These are phyloP conservation scores for Gambelia wislizenii DNA, from an alignment of 2,797 vertebrate genomes.

Conservation along the genomic window DNA sequence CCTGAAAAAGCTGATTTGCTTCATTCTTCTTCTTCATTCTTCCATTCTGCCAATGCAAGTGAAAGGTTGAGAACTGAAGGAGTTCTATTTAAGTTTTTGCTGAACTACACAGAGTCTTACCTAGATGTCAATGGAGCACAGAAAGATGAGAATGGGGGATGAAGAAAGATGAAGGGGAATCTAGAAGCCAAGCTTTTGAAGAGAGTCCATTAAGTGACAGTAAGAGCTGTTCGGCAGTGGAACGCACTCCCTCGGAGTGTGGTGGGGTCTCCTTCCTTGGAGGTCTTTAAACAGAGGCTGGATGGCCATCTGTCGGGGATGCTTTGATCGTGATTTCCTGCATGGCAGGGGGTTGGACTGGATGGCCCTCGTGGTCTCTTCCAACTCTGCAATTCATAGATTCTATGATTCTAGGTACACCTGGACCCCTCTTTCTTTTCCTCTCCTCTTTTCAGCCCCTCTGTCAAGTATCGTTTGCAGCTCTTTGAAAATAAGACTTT, in stretches of 20 bases:
- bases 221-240: too few species aligned
- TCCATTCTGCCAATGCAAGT: conserved; percentile 16
- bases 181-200: not conserved
- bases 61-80: not conserved
- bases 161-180: not conserved
- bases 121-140: not conserved
- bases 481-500: not conserved
- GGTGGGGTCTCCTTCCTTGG: too few species aligned
- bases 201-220: not conserved
- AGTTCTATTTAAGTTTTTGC: conserved; percentile 44
- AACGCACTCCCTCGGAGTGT: too few species aligned
- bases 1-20: conserved; percentile 51
- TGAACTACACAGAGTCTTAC: conserved; percentile 26
- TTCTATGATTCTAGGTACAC: too few species aligned
- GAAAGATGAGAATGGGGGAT: not conserved
- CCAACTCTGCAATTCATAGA: too few species aligned
- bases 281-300: too few species aligned
- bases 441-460: not conserved
- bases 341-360: too few species aligned
- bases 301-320: too few species aligned
- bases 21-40: not conserved
- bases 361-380: too few species aligned
- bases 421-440: not conserved
- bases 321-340: too few species aligned
- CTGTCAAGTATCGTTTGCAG: not conserved